Conservation (phyloP, 1,140 invertebrate species). For the Daktulosphaira vitifoliae region DNA sequence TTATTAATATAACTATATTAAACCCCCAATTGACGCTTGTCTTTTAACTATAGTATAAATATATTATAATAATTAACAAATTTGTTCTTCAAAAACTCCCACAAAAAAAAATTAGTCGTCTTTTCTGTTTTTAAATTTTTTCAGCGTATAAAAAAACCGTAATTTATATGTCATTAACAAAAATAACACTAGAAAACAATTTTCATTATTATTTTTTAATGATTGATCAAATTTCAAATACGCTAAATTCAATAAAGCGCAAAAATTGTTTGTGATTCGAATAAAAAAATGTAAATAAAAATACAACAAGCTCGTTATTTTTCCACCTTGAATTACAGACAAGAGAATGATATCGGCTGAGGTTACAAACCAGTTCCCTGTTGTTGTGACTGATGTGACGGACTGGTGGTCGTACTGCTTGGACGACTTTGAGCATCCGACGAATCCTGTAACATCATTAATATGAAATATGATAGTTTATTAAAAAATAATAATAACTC, state of each 20-base stretch:
- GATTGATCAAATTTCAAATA: no score
- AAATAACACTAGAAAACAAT: constrained; percentile 1
- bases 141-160: constrained; percentile 17
- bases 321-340: background rate
- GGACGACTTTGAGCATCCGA: constrained; percentile 7
- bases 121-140: constrained; percentile 13
- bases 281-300: constrained; percentile 6
- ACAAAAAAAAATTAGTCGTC: constrained; percentile 10
- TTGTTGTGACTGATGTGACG: constrained; percentile 10
- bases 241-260: constrained; percentile 7
- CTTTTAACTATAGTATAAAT: no score
- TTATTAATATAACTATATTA: background rate
- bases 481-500: no score
- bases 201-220: background rate
- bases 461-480: no score
- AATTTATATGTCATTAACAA: constrained; percentile 18
- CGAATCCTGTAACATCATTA: constrained; percentile 10
- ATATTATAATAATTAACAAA: no score
- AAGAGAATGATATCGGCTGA: background rate
- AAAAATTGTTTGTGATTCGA: constrained; percentile 2
- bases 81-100: constrained; percentile 3
- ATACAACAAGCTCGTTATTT: constrained; percentile 27
- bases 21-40: background rate
- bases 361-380: constrained; percentile 21
- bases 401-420: constrained; percentile 16